Evolutionary conservation across 2,888 invertebrate species (phyloP), one percentile per base, ranked within the genome.

Genomic region (Podabrus alpinus): DNA sequence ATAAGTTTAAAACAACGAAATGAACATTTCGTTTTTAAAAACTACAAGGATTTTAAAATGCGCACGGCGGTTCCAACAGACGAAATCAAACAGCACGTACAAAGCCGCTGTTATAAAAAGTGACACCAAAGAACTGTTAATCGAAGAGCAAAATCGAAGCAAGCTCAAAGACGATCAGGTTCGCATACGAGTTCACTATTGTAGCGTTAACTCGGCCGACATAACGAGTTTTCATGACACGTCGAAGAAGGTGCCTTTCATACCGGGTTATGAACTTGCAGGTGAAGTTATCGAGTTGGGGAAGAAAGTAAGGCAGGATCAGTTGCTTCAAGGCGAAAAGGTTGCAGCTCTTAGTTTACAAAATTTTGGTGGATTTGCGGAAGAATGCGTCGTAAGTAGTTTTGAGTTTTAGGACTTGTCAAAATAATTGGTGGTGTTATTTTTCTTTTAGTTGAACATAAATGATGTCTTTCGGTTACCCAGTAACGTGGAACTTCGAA

Each of bases 131-230:
- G 89, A 90, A 0, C 81, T 92, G n/a, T 83, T 85, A 62, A 86
- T 92, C 45, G 87, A 89, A 82, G 88, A 89, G 76, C 85, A 88
- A 68, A 80, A 83, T 25, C 85, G 85, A 5, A 84, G 85, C 70
- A 86, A 87, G 78, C 81, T 90, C 11, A 85, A 88, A 71, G 83
- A 88, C n/a, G 87, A 87, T 66, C 81, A 92, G 91, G 90, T 92
- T n/a, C 85, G 92, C 73, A 88, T 93, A 13, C 88, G 90, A 79
- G 91, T 92, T 0, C 88, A 90, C 79, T 90, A 90, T 78, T 91
- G 92, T 81, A 91, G 92, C 71, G 87, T 93, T n/a, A 93, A 93
- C 85, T 89, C 90, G 66, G 88, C 90, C 0, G 93, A 93, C 85
- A 86, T 90, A 60, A 84, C 90, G 60, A 87, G 89, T 77, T 88